These are phyloP conservation scores for Gadopsis bispinosus DNA, from an alignment of 2,797 vertebrate genomes.

Conservation along the genomic window DNA sequence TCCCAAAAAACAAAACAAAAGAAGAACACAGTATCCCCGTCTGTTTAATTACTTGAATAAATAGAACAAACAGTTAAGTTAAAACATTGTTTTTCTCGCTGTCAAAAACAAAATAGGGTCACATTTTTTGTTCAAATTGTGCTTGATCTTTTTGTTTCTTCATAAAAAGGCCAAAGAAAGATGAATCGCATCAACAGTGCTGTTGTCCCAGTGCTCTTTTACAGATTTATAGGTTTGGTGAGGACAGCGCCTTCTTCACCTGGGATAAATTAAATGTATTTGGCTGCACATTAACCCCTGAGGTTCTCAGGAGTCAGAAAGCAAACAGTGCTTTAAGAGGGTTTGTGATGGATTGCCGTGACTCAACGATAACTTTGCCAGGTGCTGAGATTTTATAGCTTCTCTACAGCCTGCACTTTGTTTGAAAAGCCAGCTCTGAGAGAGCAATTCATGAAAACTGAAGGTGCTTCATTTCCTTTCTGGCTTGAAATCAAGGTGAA, in stretches of 20 bases:
- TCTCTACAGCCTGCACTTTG: not conserved
- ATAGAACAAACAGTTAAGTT: conserved; percentile 21
- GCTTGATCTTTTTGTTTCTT: no score
- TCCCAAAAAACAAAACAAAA: conserved; percentile 4
- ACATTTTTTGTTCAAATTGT: conserved; percentile 2
- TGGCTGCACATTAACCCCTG: conserved; percentile 9
- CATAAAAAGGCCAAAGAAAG: conserved; percentile 15
- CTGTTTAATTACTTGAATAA: conserved; percentile 35
- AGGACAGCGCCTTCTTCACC: not conserved
- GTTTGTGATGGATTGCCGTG: conserved; percentile 13
- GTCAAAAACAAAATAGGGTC: not conserved
- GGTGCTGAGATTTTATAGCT: conserved; percentile 21
- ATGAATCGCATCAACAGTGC: not conserved
- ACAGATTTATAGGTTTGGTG: conserved; percentile 17
- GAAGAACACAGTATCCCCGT: conserved; percentile 17
- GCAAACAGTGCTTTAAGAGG: not conserved
- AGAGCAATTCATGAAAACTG: not conserved
- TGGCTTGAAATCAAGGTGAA: conserved; percentile 21
- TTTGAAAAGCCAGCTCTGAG: conserved; percentile 10
- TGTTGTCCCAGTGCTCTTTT: conserved; percentile 6
- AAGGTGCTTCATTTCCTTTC: conserved; percentile 12
- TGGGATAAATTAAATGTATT: conserved; percentile 1
- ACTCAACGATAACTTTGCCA: conserved; percentile 24
- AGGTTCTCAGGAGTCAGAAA: not conserved
- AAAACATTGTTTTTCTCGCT: not conserved